Conservation (phyloP, 2,888 invertebrate genomes). For the Melieria crassipennis region DNA sequence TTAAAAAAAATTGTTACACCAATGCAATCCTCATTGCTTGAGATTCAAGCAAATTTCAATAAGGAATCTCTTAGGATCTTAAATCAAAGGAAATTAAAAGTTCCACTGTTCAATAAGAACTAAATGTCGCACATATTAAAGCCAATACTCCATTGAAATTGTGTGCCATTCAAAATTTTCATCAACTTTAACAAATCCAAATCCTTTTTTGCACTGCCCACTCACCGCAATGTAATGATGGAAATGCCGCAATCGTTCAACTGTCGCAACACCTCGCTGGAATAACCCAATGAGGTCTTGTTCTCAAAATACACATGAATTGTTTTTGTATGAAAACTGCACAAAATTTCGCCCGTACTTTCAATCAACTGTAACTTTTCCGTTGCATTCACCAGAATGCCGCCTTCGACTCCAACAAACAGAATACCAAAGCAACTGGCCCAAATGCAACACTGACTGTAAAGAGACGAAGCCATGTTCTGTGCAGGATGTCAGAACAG, state of each 20-base stretch:
- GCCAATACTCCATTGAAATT: background rate
- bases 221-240: conserved; percentile 56
- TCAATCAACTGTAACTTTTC: conserved; percentile 43
- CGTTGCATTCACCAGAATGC: background rate
- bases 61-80: too few relatives aligned
- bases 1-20: too few relatives aligned
- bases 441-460: too few relatives aligned
- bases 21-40: too few relatives aligned
- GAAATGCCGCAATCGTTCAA: conserved; percentile 57
- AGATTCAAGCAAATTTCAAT: too few relatives aligned
- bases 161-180: background rate
- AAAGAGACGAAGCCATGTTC: too few relatives aligned
- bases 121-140: too few relatives aligned
- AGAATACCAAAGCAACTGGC: background rate
- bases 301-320: conserved; percentile 60
- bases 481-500: background rate
- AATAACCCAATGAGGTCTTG: conserved; percentile 49
- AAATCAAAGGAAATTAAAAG: too few relatives aligned
- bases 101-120: too few relatives aligned
- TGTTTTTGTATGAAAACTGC: conserved; percentile 52
- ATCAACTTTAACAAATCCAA: background rate
- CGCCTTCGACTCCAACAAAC: background rate
- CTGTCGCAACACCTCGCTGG: conserved; percentile 51
- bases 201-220: background rate
- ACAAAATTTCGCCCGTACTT: conserved; percentile 52